A percentile compares a stretch with the other conserved stretches of the same genome.
phyloP scores from a whole-genome alignment of 1,140 invertebrate species.

The Plectus sambesii region DNA sequence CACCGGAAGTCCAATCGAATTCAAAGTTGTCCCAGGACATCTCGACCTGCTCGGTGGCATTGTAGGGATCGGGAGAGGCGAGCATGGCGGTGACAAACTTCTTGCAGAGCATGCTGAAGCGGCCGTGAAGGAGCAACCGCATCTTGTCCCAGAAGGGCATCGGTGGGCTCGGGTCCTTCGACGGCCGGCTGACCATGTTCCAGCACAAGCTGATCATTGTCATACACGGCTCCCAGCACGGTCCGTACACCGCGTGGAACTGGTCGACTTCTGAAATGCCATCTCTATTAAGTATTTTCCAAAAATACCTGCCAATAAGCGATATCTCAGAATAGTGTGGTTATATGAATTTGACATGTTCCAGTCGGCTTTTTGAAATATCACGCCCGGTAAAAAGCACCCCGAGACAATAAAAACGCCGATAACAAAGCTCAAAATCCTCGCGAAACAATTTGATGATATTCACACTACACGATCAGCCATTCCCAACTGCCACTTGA shows the following conservation, averaged over 20 bases:
- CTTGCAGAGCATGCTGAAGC: slow-evolving; percentile 70
- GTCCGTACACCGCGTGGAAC: slow-evolving; percentile 82
- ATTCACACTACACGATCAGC: background rate
- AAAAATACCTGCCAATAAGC: no score
- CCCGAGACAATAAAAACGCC: background rate
- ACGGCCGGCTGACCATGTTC: slow-evolving; percentile 67
- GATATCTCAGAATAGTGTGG: slow-evolving; percentile 14
- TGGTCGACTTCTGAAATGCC: slow-evolving; percentile 63
- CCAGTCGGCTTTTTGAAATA: background rate
- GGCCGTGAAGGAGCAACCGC: slow-evolving; percentile 71
- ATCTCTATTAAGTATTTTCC: no score
- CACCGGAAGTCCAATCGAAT: slow-evolving; percentile 89
- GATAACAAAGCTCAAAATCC: slow-evolving; percentile 1
- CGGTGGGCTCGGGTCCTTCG: slow-evolving; percentile 79
- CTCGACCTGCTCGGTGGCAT: slow-evolving; percentile 97
- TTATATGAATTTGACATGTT: slow-evolving; percentile 8
- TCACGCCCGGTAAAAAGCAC: background rate
- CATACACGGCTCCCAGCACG: slow-evolving; percentile 95
- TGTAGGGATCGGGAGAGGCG: slow-evolving; percentile 91
- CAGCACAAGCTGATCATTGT: slow-evolving; percentile 79
- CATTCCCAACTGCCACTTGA: background rate
- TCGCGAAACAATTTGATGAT: slow-evolving; percentile 11
- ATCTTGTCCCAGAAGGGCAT: slow-evolving; percentile 97
- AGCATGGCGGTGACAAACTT: slow-evolving; percentile 77
- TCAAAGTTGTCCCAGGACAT: slow-evolving; percentile 78